Evolutionary conservation across 2,888 invertebrate species (phyloP).

Genomic region (Andrena chrysosceles): DNA sequence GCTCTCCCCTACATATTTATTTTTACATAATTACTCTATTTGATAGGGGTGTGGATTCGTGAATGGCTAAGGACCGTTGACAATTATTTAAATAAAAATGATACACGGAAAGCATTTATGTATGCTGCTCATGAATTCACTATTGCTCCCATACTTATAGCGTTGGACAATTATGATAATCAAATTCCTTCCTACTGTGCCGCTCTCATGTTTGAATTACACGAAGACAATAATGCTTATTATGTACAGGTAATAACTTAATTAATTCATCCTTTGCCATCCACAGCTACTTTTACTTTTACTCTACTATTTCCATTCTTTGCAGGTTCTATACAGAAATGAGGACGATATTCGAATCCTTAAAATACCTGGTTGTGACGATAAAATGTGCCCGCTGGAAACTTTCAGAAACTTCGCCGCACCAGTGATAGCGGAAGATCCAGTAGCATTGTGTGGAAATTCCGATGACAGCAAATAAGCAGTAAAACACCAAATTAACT

Average conservation of each 20-base stretch:
- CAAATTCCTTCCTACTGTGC: slow-evolving; percentile 44
- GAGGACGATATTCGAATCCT: slow-evolving; percentile 3
- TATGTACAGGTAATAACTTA: slow-evolving; percentile 49
- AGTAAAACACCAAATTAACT: neutral
- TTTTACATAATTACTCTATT: neutral
- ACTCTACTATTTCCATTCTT: neutral
- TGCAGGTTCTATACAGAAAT: slow-evolving; percentile 41
- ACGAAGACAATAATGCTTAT: slow-evolving; percentile 28
- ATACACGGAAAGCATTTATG: slow-evolving; percentile 43
- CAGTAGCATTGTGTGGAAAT: slow-evolving; percentile 14
- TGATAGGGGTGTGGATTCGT: slow-evolving; percentile 44
- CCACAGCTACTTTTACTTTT: neutral
- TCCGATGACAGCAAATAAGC: neutral
- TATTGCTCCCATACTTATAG: slow-evolving; percentile 38
- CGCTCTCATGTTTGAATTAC: slow-evolving; percentile 51
- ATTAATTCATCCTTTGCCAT: neutral
- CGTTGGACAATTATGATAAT: slow-evolving; percentile 43
- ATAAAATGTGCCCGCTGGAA: slow-evolving; percentile 38
- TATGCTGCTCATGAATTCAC: slow-evolving; percentile 51
- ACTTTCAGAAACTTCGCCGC: slow-evolving; percentile 22
- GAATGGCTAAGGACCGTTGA: slow-evolving; percentile 47
- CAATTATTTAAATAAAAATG: slow-evolving; percentile 18
- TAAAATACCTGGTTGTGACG: slow-evolving; percentile 36
- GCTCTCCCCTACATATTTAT: neutral
- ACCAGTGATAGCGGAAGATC: slow-evolving; percentile 16